Conservation (phyloP, 1,140 invertebrate species). For the Heterodera schachtii region DNA sequence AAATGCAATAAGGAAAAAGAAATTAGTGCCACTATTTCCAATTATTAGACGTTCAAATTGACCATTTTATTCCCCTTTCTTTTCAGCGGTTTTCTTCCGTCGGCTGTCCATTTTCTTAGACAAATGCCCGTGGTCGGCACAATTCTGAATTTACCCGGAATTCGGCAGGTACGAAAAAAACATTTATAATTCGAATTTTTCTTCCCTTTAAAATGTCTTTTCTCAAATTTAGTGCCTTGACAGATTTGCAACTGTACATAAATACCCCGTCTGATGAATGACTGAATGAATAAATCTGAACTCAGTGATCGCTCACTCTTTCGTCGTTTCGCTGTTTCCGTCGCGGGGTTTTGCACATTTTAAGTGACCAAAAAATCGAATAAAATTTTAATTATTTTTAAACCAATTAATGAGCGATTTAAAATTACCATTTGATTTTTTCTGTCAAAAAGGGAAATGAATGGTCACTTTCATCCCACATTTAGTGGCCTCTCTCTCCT, state of each 20-base stretch:
- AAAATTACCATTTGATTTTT: neutral
- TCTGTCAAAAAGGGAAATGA: neutral
- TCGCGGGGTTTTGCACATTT: neutral
- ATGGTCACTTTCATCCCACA: conserved; percentile 14
- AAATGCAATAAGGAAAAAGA: no score
- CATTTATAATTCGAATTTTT: neutral
- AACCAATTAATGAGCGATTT: neutral
- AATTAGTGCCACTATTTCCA: no score
- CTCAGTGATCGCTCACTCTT: neutral
- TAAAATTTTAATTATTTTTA: neutral
- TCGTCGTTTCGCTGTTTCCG: neutral
- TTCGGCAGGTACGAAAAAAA: conserved; percentile 69
- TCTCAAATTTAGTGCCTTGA: conserved; percentile 55
- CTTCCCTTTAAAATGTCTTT: conserved; percentile 29
- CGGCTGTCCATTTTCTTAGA: conserved; percentile 73
- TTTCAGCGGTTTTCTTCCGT: conserved; percentile 74
- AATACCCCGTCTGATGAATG: conserved; percentile 56
- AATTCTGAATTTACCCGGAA: conserved; percentile 72
- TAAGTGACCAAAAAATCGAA: neutral
- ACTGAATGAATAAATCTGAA: no score
- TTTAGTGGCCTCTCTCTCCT: neutral
- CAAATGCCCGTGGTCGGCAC: conserved; percentile 73
- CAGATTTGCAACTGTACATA: conserved; percentile 60
- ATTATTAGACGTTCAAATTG: conserved; percentile 27
- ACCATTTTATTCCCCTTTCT: neutral